Evolutionary conservation across 2,888 invertebrate species (phyloP).

Genomic region (Spodoptera exigua): DNA sequence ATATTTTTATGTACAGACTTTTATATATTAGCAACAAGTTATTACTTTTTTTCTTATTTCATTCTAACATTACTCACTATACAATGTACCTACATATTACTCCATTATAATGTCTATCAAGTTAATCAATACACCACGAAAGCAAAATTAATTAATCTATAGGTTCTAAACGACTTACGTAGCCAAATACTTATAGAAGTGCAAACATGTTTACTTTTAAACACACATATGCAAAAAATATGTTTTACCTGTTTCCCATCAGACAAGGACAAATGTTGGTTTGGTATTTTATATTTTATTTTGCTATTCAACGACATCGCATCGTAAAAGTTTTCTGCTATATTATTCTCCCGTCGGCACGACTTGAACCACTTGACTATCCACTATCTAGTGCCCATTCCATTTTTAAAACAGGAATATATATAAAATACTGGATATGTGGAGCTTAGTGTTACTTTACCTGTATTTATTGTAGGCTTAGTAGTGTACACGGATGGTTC

Average conservation of each 20-base stretch:
- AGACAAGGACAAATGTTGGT: constrained; percentile 1
- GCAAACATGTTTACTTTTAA: too few species aligned
- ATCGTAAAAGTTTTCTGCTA: constrained; percentile 21
- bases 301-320: constrained; percentile 7
- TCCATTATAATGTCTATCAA: too few species aligned
- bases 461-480: not conserved
- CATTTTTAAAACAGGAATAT: not conserved
- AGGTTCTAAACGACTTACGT: too few species aligned
- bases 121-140: too few species aligned
- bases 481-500: not conserved
- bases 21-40: too few species aligned
- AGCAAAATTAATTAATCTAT: too few species aligned
- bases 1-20: too few species aligned
- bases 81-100: too few species aligned
- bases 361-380: constrained; percentile 2
- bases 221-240: not conserved
- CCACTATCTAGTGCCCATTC: not conserved
- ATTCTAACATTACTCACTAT: too few species aligned
- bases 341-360: constrained; percentile 17
- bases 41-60: too few species aligned
- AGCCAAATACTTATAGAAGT: too few species aligned
- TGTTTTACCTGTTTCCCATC: not conserved
- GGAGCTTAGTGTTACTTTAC: not conserved
- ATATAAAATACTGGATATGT: not conserved
- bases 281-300: constrained; percentile 17